These are phyloP conservation scores for Drosophila nigrodunni DNA, from an alignment of 1,140 invertebrate genomes.

Conservation along the genomic window DNA sequence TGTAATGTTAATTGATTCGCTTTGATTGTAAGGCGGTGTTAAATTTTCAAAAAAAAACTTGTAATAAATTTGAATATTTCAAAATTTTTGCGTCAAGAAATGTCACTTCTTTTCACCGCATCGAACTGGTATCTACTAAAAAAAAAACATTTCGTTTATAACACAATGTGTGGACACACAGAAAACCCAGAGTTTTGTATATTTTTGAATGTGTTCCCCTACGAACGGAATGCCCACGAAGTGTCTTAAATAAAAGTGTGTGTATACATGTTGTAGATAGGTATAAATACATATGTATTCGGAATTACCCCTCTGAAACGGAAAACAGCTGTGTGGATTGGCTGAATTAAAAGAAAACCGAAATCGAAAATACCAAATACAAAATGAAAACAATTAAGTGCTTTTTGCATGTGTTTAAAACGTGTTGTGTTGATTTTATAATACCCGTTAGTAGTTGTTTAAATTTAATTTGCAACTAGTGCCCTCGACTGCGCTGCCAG, in stretches of 20 bases:
- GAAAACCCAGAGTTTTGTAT: background rate
- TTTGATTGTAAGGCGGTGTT: too few relatives aligned
- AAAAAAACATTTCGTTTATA: conserved; percentile 12
- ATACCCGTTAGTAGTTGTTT: conserved; percentile 56
- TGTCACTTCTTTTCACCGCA: background rate
- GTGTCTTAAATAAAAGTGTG: background rate
- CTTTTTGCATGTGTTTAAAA: background rate
- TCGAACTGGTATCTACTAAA: conserved; percentile 25
- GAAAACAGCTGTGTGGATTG: conserved; percentile 53
- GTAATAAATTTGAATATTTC: background rate
- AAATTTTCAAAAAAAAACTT: background rate
- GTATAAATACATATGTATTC: background rate
- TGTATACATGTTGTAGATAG: conserved; percentile 1
- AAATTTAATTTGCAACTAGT: conserved; percentile 58
- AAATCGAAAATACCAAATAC: conserved; percentile 17
- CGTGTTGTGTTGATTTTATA: conserved; percentile 28
- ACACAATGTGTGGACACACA: conserved; percentile 23
- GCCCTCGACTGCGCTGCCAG: conserved; percentile 9
- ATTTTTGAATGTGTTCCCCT: conserved; percentile 3
- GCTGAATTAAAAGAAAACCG: conserved; percentile 57
- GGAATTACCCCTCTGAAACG: conserved; percentile 47
- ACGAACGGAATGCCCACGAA: conserved; percentile 23
- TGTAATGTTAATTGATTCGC: too few relatives aligned
- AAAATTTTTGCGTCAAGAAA: background rate
- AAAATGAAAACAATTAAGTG: conserved; percentile 3